Evolutionary conservation across 2,888 invertebrate genomes (phyloP).

Genomic region (Dichetophora obliterata): DNA sequence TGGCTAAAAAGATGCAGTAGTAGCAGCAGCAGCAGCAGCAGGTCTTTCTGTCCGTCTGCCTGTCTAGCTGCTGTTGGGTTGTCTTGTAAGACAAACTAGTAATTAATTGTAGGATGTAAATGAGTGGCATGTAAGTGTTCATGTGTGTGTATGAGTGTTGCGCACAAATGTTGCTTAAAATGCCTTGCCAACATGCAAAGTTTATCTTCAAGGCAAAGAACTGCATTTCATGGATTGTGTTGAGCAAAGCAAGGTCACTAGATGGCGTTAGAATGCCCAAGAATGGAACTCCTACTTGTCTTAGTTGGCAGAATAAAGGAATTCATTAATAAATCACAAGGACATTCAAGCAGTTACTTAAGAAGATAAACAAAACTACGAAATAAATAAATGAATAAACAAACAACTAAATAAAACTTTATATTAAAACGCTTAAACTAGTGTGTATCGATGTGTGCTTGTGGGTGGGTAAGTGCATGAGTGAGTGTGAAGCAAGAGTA

Average conservation of each 20-base stretch:
- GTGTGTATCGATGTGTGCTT: neutral
- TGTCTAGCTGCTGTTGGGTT: slow-evolving; percentile 48
- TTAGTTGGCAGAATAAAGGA: slow-evolving; percentile 14
- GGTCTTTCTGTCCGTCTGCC: neutral
- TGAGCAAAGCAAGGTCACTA: slow-evolving; percentile 5
- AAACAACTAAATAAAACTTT: slow-evolving; percentile 37
- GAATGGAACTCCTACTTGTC: slow-evolving; percentile 6
- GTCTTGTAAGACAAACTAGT: slow-evolving; percentile 68
- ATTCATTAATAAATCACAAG: slow-evolving; percentile 61
- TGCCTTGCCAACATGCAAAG: too few species aligned
- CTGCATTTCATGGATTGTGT: neutral
- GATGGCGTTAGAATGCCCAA: slow-evolving; percentile 15
- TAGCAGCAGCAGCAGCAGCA: neutral
- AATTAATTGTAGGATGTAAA: slow-evolving; percentile 61
- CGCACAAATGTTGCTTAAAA: neutral
- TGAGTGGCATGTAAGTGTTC: slow-evolving; percentile 52
- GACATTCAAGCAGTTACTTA: slow-evolving; percentile 48
- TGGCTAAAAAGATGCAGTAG: slow-evolving; percentile 12
- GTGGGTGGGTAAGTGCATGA: neutral
- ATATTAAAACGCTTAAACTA: slow-evolving; percentile 3
- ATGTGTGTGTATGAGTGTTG: neutral
- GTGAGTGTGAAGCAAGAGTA: neutral
- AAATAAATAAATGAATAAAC: slow-evolving; percentile 59
- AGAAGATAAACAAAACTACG: slow-evolving; percentile 2
- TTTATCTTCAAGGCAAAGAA: neutral